phyloP scores from a whole-genome alignment of 2,113 vertebrate genomes.

The Andinoacara biseriatus region DNA sequence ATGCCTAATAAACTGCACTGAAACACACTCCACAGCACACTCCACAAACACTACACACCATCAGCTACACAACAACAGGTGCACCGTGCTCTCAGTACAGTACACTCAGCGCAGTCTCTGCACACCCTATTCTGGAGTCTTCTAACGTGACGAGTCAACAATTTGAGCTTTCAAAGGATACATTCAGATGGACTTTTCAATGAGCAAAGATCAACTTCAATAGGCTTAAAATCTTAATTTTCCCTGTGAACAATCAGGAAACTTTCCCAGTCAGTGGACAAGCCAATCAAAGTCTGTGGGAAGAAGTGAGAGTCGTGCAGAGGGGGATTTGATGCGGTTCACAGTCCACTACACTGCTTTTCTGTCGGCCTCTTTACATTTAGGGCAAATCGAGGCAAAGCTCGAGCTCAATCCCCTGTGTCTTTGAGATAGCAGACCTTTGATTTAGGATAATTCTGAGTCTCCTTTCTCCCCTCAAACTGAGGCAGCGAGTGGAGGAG shows the following conservation, averaged over 20 bases:
- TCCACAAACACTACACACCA: conserved; percentile 39
- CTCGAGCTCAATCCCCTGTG: conserved; percentile 72
- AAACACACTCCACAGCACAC: conserved; percentile 43
- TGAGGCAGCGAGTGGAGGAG: conserved; percentile 4
- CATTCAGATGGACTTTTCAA: conserved; percentile 80
- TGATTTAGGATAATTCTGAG: conserved; percentile 58
- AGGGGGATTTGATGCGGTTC: conserved; percentile 84
- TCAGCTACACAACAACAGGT: conserved; percentile 64
- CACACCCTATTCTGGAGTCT: conserved; percentile 24
- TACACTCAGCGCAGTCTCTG: conserved; percentile 30
- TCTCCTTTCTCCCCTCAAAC: conserved; percentile 28
- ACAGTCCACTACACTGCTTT: conserved; percentile 83
- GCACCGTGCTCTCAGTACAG: conserved; percentile 60
- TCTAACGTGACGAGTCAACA: conserved; percentile 63
- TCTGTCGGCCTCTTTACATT: conserved; percentile 77
- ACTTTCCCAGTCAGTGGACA: conserved; percentile 76
- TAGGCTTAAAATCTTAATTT: conserved; percentile 85
- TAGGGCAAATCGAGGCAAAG: conserved; percentile 72
- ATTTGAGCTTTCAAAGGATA: conserved; percentile 71
- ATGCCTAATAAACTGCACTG: conserved; percentile 42
- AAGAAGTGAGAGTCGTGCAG: conserved; percentile 64
- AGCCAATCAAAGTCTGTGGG: conserved; percentile 79
- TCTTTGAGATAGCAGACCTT: conserved; percentile 68
- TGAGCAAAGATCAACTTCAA: conserved; percentile 81
- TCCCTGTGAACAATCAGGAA: conserved; percentile 79